These are phyloP conservation scores for Chymomyza costata DNA, from an alignment of 1,140 invertebrate genomes.

Conservation along the genomic window DNA sequence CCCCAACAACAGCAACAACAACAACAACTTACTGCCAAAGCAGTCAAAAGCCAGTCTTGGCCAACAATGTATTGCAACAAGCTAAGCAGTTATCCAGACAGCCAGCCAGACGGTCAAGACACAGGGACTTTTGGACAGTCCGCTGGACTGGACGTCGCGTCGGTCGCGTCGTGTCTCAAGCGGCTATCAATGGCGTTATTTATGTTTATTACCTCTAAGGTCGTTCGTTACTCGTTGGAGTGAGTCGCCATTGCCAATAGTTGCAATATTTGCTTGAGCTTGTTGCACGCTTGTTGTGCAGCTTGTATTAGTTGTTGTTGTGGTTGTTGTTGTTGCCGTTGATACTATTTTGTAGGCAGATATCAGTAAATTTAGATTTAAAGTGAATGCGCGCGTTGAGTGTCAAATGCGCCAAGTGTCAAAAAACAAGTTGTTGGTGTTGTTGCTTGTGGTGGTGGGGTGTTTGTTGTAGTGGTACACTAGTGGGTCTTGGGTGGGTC, in stretches of 20 bases:
- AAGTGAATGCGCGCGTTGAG: slow-evolving; percentile 74
- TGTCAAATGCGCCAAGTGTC: slow-evolving; percentile 73
- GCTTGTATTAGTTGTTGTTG: slow-evolving; percentile 30
- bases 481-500: not conserved
- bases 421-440: slow-evolving; percentile 48
- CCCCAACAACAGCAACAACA: slow-evolving; percentile 5
- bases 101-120: slow-evolving; percentile 8
- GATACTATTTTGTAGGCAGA: slow-evolving; percentile 74
- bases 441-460: slow-evolving; percentile 1
- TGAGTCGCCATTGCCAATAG: slow-evolving; percentile 11
- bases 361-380: slow-evolving; percentile 75
- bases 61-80: not conserved
- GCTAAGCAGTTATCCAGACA: too few species aligned
- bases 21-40: too few species aligned
- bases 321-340: slow-evolving; percentile 66
- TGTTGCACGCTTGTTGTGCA: slow-evolving; percentile 18
- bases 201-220: slow-evolving; percentile 75
- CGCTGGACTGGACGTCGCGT: not conserved
- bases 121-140: slow-evolving; percentile 3
- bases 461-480: slow-evolving; percentile 25
- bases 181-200: slow-evolving; percentile 74
- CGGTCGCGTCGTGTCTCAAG: slow-evolving; percentile 8
- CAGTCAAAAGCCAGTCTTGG: too few species aligned
- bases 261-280: slow-evolving; percentile 9
- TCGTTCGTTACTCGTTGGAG: slow-evolving; percentile 74